A percentile compares a stretch with the other conserved stretches of the same genome.
Evolutionary conservation across 92 coral and sea anemone species (phyloP).

Genomic region (Micromussa lordhowensis): DNA sequence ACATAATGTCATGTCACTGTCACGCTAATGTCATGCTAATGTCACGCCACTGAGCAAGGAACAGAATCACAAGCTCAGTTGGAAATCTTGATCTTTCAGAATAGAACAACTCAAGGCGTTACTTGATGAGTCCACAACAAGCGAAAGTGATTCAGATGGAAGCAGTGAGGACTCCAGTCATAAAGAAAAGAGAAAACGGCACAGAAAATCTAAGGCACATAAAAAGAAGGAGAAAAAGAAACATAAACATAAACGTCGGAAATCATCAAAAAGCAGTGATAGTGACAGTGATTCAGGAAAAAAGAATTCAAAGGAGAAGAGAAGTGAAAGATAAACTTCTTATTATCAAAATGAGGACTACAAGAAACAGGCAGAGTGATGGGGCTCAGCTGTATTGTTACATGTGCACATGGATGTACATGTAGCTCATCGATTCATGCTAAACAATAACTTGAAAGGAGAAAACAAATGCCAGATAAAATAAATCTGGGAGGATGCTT

Average conservation of each 20-base stretch:
- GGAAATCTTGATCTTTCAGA: conserved; percentile 50
- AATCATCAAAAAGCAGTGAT: conserved; percentile 12
- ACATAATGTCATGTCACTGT: neutral
- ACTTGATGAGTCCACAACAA: conserved; percentile 91
- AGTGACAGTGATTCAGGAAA: conserved; percentile 38
- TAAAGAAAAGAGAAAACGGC: conserved; percentile 44
- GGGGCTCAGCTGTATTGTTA: neutral
- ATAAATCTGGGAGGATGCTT: neutral
- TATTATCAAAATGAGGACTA: neutral
- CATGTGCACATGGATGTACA: neutral
- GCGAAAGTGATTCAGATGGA: conserved; percentile 79
- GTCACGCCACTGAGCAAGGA: neutral
- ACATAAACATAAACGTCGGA: conserved; percentile 48
- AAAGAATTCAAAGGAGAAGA: conserved; percentile 13
- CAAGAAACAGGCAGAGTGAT: neutral
- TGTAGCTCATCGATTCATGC: neutral
- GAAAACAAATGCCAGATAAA: neutral
- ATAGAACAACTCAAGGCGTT: conserved; percentile 92
- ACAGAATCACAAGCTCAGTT: neutral
- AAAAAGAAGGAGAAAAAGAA: conserved; percentile 54
- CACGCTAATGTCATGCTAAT: neutral
- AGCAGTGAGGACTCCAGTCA: conserved; percentile 39
- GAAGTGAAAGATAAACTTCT: conserved; percentile 2
- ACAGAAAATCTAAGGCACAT: conserved; percentile 51
- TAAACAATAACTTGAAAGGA: neutral